These are phyloP conservation scores for Tipula confusa DNA, from an alignment of 2,888 invertebrate genomes.

Conservation along the genomic window DNA sequence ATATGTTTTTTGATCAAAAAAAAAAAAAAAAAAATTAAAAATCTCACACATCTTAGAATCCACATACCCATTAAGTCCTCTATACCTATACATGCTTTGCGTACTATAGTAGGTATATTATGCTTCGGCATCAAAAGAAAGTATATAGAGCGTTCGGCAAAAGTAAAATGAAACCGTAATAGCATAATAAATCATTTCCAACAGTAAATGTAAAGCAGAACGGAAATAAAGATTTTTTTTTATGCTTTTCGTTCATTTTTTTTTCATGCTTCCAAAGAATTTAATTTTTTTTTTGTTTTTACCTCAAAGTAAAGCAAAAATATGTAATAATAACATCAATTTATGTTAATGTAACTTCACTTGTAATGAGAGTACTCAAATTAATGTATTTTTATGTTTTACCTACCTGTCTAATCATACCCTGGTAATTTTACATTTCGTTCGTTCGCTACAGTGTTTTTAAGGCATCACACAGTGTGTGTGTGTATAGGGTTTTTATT, in stretches of 20 bases:
- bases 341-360: constrained; percentile 25
- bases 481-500: background rate
- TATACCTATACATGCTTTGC: background rate
- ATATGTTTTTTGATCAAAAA: background rate
- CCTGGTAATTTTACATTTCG: background rate
- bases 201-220: constrained; percentile 20
- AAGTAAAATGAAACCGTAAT: background rate
- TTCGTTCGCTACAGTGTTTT: background rate
- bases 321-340: constrained; percentile 25
- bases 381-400: constrained; percentile 25
- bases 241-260: background rate
- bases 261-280: background rate
- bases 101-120: background rate
- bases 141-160: background rate
- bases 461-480: background rate
- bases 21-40: background rate
- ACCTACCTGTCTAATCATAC: constrained; percentile 12
- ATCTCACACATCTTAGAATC: background rate
- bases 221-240: constrained; percentile 12
- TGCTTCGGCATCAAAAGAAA: background rate
- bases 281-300: background rate
- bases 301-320: constrained; percentile 25
- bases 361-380: constrained; percentile 25
- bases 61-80: background rate
- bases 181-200: constrained; percentile 25